Evolutionary conservation across 37 sponge, comb jelly and placozoan genomes (phyloP).

Genomic region (Mnemiopsis leidyi): DNA sequence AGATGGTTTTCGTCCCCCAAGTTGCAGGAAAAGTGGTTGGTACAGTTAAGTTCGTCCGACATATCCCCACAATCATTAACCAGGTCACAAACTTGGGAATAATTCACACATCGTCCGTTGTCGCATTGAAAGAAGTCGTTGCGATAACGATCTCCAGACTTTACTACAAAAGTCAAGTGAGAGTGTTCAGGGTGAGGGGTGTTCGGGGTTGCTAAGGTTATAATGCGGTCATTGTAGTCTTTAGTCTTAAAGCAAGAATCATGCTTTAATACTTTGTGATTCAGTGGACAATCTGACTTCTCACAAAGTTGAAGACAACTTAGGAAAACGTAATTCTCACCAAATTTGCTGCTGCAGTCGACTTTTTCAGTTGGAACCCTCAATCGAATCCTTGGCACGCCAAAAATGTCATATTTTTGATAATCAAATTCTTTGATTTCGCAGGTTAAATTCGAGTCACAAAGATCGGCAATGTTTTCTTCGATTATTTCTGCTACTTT

Average conservation of each 20-base stretch:
- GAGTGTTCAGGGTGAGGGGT: no score
- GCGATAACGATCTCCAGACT: not conserved
- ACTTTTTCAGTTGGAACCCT: not conserved
- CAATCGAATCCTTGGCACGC: not conserved
- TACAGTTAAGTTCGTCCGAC: not conserved
- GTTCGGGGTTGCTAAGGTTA: no score
- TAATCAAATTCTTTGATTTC: not conserved
- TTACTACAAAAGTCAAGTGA: not conserved
- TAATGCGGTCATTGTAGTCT: no score
- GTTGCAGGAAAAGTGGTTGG: not conserved
- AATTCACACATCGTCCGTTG: not conserved
- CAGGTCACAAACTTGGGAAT: not conserved
- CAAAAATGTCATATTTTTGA: not conserved
- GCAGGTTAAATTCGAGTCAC: not conserved
- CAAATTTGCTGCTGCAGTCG: not conserved
- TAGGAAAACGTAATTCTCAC: not conserved
- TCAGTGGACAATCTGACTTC: not conserved
- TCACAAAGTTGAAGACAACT: not conserved
- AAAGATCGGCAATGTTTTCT: not conserved
- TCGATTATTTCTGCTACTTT: not conserved
- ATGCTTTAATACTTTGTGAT: not conserved
- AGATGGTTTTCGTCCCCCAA: not conserved
- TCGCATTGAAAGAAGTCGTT: not conserved
- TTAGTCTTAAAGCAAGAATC: not conserved
- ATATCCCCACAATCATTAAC: not conserved